phyloP scores from a whole-genome alignment of 2,888 invertebrate genomes.

The Argyresthia goedartella region DNA sequence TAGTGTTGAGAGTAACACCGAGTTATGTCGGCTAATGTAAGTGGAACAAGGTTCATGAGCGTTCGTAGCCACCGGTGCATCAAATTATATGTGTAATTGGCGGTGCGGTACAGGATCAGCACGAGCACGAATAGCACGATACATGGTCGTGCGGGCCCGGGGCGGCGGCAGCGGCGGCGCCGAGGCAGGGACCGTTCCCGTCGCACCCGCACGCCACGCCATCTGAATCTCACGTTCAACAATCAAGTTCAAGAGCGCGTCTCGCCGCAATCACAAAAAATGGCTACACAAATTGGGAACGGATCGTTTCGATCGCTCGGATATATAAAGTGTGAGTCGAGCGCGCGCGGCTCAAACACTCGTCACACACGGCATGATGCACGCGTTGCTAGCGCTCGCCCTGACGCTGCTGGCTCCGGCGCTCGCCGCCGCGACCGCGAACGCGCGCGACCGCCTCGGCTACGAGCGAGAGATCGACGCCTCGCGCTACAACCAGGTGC shows the following conservation, averaged over 20 bases:
- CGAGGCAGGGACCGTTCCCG: conserved; percentile 15
- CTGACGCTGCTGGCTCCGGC: conserved; percentile 26
- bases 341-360: conserved; percentile 62
- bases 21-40: conserved; percentile 48
- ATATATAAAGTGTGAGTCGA: conserved; percentile 60
- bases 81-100: conserved; percentile 41
- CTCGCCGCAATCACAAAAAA: conserved; percentile 38
- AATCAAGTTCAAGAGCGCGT: conserved; percentile 56
- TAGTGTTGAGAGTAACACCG: conserved; percentile 35
- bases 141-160: conserved; percentile 1
- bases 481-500: conserved; percentile 43
- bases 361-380: conserved; percentile 58
- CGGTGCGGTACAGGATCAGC: conserved; percentile 18
- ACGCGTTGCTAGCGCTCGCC: conserved; percentile 54
- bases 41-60: conserved; percentile 65
- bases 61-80: conserved; percentile 44
- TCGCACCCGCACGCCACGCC: conserved; percentile 11
- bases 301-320: conserved; percentile 57
- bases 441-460: conserved; percentile 42
- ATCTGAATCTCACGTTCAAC: conserved; percentile 28
- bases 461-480: conserved; percentile 57
- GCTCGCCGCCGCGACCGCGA: conserved; percentile 27
- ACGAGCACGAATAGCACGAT: conserved; percentile 10
- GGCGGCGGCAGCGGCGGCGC: conserved; percentile 6
- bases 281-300: conserved; percentile 58